Evolutionary conservation across 2,797 vertebrate species (phyloP).

Genomic region (Rhadinocentrus ornatus): DNA sequence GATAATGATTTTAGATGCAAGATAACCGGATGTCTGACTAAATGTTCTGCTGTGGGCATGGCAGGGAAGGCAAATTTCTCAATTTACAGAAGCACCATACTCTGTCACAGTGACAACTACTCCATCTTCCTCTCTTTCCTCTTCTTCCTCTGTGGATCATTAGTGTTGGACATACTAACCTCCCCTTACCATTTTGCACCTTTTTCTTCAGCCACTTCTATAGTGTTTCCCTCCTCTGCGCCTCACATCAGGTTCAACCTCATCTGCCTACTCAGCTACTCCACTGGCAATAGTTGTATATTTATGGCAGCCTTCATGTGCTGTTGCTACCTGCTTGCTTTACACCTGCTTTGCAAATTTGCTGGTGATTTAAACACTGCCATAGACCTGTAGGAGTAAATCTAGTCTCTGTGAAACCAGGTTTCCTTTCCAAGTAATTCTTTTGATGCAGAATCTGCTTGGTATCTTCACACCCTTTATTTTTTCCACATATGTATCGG

Average conservation of each 20-base stretch:
- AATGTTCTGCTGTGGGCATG: constrained; percentile 63
- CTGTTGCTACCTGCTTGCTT: constrained; percentile 9
- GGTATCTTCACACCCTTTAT: neutral
- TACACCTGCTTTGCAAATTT: neutral
- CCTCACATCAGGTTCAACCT: neutral
- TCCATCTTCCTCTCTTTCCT: constrained; percentile 30
- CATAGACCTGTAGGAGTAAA: constrained; percentile 7
- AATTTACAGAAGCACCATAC: constrained; percentile 25
- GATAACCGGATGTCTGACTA: constrained; percentile 72
- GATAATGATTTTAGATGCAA: constrained; percentile 76
- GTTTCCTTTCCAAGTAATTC: neutral
- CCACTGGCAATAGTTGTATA: neutral
- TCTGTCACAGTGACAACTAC: constrained; percentile 43
- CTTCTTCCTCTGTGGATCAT: constrained; percentile 30
- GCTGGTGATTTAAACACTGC: constrained; percentile 6
- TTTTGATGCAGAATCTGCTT: constrained; percentile 5
- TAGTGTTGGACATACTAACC: constrained; percentile 8
- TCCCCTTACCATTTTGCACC: constrained; percentile 25
- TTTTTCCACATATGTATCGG: neutral
- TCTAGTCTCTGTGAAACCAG: constrained; percentile 9
- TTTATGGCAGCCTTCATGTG: neutral
- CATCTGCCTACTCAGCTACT: constrained; percentile 5
- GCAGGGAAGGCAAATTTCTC: constrained; percentile 37
- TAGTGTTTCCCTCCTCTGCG: constrained; percentile 15
- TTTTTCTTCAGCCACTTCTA: constrained; percentile 35